These are phyloP conservation scores for Xestia xanthographa DNA, from an alignment of 2,888 invertebrate genomes.

Conservation along the genomic window DNA sequence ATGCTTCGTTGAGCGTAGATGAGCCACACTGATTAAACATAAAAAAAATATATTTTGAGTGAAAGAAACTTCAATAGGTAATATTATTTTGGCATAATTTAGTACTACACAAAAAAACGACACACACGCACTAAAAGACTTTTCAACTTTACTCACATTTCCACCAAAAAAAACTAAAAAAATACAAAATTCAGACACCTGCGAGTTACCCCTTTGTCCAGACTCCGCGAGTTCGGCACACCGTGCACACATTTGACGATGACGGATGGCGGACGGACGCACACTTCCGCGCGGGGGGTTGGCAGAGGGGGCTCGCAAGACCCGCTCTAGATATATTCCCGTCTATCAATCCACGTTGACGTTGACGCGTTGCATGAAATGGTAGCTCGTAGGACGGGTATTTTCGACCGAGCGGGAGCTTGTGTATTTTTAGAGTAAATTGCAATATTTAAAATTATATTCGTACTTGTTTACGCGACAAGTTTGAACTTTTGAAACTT, in stretches of 20 bases:
- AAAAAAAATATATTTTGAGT: background rate
- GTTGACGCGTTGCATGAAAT: constrained; percentile 82
- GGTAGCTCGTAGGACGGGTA: constrained; percentile 67
- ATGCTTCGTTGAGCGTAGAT: background rate
- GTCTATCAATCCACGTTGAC: constrained; percentile 83
- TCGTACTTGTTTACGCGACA: background rate
- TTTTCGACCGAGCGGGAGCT: constrained; percentile 65
- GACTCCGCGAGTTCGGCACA: constrained; percentile 54
- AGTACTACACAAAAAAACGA: background rate
- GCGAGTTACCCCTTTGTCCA: constrained; percentile 65
- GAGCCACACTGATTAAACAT: background rate
- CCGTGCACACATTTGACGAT: constrained; percentile 79
- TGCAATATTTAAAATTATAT: constrained; percentile 45
- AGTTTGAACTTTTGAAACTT: too few species aligned
- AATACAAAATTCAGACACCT: constrained; percentile 53
- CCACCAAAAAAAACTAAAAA: background rate
- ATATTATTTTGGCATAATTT: background rate
- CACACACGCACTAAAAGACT: background rate
- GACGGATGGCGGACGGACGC: constrained; percentile 82
- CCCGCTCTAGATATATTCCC: constrained; percentile 82
- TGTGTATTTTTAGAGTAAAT: constrained; percentile 59
- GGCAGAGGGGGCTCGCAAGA: constrained; percentile 69
- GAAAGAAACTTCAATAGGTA: background rate
- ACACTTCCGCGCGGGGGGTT: constrained; percentile 69
- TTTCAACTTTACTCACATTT: background rate